Base-by-base conservation (phyloP, 2,797 vertebrate species). In the Novumbra hubbsi region DNA sequence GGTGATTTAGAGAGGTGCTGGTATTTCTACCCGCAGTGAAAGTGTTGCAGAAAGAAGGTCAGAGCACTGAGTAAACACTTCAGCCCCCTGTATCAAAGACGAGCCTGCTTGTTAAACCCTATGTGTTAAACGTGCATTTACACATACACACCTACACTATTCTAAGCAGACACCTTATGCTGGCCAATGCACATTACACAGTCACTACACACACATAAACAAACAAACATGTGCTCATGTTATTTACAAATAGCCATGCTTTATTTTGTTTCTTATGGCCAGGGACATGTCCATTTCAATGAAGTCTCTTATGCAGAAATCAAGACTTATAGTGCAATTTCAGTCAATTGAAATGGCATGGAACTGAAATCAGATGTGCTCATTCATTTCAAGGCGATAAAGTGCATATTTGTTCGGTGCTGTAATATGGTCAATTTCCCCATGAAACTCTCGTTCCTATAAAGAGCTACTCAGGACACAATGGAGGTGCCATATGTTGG, bases 31-130 rank as follows among this genome's bases (percentile, higher is more conserved):
- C 69, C 34, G 50, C 69, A 71, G 69, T 71, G 50, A 71, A 71
- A 71, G 69, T 71, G 32, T 57, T 50, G 32, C 27, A 32, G 69
- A 68, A 85, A 90, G 89, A 93, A 93, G 93, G 93, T 94, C 93
- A 93, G 75, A 84, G 72, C 83, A 84, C 87, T 85, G 86, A 87
- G 87, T 90, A 89, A 92, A 92, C 88, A 91, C 88, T 83, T 75
- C 77, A 68, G 74, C 73, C 71, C 79, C 78, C 73, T 81, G 76
- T 82, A 87, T 88, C 81, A 81, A 81, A 76, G 65, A 77, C 80
- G 74, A 75, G 52, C 82, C 82, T 69, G 34, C 73, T 84, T 85
- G 86, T 88, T 88, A 77, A 88, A 83, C 24, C 41, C 41, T 8
- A 45, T 8, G 41, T 50, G 74, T 60, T 70, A 72, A 73, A 70